Base-by-base conservation (phyloP, 1,140 invertebrate species). In the Mycetomoellerius zeteki region DNA sequence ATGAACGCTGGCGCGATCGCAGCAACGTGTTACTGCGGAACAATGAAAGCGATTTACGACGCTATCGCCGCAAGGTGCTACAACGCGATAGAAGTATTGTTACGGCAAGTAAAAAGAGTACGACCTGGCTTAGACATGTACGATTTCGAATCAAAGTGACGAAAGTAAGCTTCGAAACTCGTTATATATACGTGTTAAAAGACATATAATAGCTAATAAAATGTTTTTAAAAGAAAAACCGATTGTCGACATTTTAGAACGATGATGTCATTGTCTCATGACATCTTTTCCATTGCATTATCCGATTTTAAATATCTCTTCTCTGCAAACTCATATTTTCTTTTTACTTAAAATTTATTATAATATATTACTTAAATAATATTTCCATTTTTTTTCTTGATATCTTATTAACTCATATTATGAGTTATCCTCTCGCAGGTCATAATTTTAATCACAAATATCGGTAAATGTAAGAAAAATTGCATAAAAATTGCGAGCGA, bases 1-100 rank as follows among this genome's bases (percentile, higher is more conserved):
- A 90, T 89, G 76, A 90, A 72, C 47, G 56, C 21, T 58, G 43
- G 24, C 21, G 62, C 76, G 85, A 84, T 89, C 56, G 76, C 52
- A 33, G 71, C 77, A 87, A 78, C 85, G 85, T 80, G 89, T 80
- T 85, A 85, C 80, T 75, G 85, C 88, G 86, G 76, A 75, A 76
- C 88, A 65, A 87, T 85, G 54, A 81, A 80, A 62, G 78, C 85
- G 77, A 90, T 88, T 90, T 90, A 90, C 81, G 87, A 37, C 58
- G 58, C 88, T 64, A 90, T 90, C 72, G 76, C 54, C 82, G 72
- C 88, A 90, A 90, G 82, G 56, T 90, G 87, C 64, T 43, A 64
- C 73, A 64, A 64, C 60, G 50, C 67, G 80, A 80, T 67, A 69
- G 43, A 73, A 64, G 65, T 60, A 87, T 72, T 62, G 75, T 85